Evolutionary conservation across 2,888 invertebrate genomes (phyloP).

Genomic region (Nebria salina): DNA sequence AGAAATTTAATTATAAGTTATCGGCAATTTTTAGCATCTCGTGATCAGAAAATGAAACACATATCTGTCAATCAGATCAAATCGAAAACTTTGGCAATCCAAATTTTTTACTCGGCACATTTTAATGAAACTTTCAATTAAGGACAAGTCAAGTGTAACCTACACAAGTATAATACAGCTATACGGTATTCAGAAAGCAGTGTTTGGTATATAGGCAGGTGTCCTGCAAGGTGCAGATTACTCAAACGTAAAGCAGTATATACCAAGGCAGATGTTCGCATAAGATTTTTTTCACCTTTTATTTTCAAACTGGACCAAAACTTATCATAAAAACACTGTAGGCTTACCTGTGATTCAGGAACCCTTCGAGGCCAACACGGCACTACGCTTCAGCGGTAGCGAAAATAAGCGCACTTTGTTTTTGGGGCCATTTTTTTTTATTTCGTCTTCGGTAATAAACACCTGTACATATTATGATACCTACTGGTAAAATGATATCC

Average conservation of each 20-base stretch:
- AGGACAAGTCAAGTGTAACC: neutral
- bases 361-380: neutral
- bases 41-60: neutral
- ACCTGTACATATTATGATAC: neutral
- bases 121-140: neutral
- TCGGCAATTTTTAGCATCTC: neutral
- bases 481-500: neutral
- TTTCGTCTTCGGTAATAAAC: neutral
- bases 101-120: neutral
- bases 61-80: neutral
- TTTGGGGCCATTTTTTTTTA: neutral
- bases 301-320: conserved; percentile 1
- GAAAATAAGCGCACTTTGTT: neutral
- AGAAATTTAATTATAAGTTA: neutral
- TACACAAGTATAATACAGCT: neutral
- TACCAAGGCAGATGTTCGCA: neutral
- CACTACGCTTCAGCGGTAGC: neutral
- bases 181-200: neutral
- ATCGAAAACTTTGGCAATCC: neutral
- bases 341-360: neutral
- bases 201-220: neutral
- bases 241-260: neutral
- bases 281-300: neutral
- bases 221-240: neutral
- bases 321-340: neutral